phyloP scores from a whole-genome alignment of 1,140 invertebrate species.

The Coelopa frigida region DNA sequence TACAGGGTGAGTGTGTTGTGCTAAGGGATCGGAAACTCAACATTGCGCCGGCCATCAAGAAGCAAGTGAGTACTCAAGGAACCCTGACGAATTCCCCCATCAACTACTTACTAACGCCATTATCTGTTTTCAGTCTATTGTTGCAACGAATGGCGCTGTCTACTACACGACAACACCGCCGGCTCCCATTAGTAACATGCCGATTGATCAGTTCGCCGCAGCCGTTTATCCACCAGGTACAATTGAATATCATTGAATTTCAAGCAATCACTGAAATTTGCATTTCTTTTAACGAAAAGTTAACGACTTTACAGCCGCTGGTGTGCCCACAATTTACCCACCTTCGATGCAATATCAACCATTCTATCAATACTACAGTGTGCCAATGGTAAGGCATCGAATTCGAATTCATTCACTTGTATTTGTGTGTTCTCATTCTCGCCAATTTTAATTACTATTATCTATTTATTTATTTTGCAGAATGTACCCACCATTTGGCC shows the following conservation, averaged over 20 bases:
- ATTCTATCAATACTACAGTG: conserved; percentile 46
- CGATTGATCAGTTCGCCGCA: conserved; percentile 44
- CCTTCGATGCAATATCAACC: conserved; percentile 46
- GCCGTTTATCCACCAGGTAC: conserved; percentile 44
- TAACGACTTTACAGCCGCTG: conserved; percentile 42
- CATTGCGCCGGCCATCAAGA: conserved; percentile 84
- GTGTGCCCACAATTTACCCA: conserved; percentile 45
- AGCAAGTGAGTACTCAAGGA: conserved; percentile 54
- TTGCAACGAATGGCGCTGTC: conserved; percentile 43
- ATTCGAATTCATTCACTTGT: too few species aligned
- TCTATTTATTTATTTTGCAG: conserved; percentile 8
- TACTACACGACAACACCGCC: conserved; percentile 44
- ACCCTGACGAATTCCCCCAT: too few species aligned
- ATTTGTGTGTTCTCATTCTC: background rate
- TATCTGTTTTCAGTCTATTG: conserved; percentile 30
- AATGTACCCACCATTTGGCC: conserved; percentile 47
- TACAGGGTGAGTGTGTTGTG: conserved; percentile 64
- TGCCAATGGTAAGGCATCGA: conserved; percentile 47
- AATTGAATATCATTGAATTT: conserved; percentile 5
- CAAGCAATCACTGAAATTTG: background rate
- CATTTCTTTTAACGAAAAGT: conserved; percentile 1
- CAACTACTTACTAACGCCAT: too few species aligned
- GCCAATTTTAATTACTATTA: background rate
- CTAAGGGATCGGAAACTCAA: conserved; percentile 78
- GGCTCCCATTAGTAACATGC: conserved; percentile 44